Evolutionary conservation across 1,140 invertebrate genomes (phyloP).

Genomic region (Anastrepha obliqua): DNA sequence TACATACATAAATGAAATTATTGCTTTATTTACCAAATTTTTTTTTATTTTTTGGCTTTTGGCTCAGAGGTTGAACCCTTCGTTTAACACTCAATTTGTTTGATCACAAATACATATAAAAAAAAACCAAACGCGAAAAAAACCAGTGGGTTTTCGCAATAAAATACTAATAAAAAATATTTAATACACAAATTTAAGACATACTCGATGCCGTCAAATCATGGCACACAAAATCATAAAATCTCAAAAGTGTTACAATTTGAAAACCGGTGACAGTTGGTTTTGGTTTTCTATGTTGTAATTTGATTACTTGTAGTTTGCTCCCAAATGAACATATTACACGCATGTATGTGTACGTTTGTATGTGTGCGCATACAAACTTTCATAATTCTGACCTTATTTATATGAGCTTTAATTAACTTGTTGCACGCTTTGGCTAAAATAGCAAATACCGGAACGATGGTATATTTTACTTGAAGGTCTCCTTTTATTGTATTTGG

Average conservation of each 20-base stretch:
- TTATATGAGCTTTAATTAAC: neutral
- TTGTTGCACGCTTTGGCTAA: neutral
- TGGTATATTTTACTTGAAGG: too few relatives aligned
- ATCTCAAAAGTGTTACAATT: neutral
- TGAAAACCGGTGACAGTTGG: neutral
- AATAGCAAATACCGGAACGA: neutral
- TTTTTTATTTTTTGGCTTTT: neutral
- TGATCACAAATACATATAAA: neutral
- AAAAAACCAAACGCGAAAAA: neutral
- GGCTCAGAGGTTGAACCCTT: neutral
- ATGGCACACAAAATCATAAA: constrained; percentile 2
- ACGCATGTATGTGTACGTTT: neutral
- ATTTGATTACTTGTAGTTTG: neutral
- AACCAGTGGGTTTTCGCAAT: neutral
- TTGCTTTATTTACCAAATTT: neutral
- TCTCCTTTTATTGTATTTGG: too few relatives aligned
- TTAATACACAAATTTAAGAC: neutral
- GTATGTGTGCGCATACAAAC: neutral
- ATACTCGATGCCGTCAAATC: neutral
- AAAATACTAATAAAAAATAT: neutral
- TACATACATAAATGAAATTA: neutral
- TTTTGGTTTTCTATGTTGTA: neutral
- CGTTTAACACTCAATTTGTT: neutral
- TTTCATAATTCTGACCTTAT: constrained; percentile 17
- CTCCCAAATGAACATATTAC: neutral